Base-by-base conservation (phyloP, 2,888 invertebrate genomes). In the Bedellia somnulentella region DNA sequence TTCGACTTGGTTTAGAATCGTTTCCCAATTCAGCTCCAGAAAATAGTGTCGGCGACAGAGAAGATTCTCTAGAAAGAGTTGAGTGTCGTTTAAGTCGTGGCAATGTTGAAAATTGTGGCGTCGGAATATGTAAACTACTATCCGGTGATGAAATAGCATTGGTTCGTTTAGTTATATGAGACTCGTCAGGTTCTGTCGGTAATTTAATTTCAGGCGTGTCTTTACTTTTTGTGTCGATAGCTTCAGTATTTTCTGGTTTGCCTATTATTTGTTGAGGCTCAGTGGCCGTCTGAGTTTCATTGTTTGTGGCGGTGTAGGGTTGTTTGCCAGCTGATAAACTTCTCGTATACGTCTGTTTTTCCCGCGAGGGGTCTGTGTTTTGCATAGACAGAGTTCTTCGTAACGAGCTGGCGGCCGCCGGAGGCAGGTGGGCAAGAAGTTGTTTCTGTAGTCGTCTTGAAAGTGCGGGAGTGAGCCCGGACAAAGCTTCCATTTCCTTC, bases 361-460 rank as follows among this genome's bases (percentile, higher is more conserved):
- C 15, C 25, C 42, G 31, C 26, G 34, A 28, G 35, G 39, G 32
- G 35, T 36, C 40, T 39, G 35, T 11, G 35, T 36, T 10, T 29
- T 52, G 53, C 52, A 80, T 76, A 38, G 81, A 81, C 27, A 85
- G 67, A 33, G 86, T 85, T 45, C 85, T 79, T 34, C 85, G 83
- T 41, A 86, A 56, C 44, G 80, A 73, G 44, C 80, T 76, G 16
- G 83, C 83, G 64, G 86, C 85, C 36, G 80, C 81, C 43, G 86
- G 83, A 39, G 86, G 84, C 49, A 86, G 57, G 53, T 84, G 83
- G 41, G 85, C 82, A 34, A 86, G 67, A 43, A 86, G 67, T 57
- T 86, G 85, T 36, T 80, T 82, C 68, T 86, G 86, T 50, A 86
- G 81, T 24, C 85, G 80, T 44, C 83, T 81, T 39, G 86, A 83